Conservation (phyloP, 1,140 invertebrate genomes). For the Drosophila equinoxialis region DNA sequence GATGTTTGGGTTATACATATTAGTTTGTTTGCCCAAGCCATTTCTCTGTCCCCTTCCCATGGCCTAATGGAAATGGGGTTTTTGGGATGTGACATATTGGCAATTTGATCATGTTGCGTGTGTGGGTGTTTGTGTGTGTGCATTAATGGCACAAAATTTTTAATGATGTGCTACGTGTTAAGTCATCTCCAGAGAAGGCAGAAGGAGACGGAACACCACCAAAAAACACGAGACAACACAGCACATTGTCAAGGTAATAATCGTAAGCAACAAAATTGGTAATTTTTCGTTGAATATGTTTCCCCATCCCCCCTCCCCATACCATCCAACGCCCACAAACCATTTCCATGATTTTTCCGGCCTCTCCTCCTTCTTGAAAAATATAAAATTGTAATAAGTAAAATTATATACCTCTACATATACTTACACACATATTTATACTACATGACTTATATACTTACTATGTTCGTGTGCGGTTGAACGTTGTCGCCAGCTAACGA, state of each 20-base stretch:
- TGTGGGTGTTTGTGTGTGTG: slow-evolving; percentile 47
- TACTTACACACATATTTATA: neutral
- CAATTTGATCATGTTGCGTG: slow-evolving; percentile 70
- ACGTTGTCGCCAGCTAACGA: slow-evolving; percentile 29
- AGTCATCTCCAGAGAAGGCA: slow-evolving; percentile 75
- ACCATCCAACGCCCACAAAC: neutral
- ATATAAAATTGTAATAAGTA: slow-evolving; percentile 77
- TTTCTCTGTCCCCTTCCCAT: neutral
- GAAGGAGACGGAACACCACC: neutral
- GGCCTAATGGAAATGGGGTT: slow-evolving; percentile 6
- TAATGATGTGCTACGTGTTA: slow-evolving; percentile 81
- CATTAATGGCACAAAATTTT: slow-evolving; percentile 80
- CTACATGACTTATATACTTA: no score
- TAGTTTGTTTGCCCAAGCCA: slow-evolving; percentile 44
- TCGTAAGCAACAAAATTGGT: slow-evolving; percentile 81
- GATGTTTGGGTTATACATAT: slow-evolving; percentile 48
- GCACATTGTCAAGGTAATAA: slow-evolving; percentile 73
- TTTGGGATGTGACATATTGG: slow-evolving; percentile 73
- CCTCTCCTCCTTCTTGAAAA: slow-evolving; percentile 13
- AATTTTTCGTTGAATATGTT: slow-evolving; percentile 76
- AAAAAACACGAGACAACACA: slow-evolving; percentile 40
- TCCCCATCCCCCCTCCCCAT: slow-evolving; percentile 16
- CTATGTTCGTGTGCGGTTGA: slow-evolving; percentile 22
- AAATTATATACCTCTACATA: slow-evolving; percentile 52
- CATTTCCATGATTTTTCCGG: neutral